Evolutionary conservation across 2,113 vertebrate species (phyloP).

Genomic region (Mixornis gularis): DNA sequence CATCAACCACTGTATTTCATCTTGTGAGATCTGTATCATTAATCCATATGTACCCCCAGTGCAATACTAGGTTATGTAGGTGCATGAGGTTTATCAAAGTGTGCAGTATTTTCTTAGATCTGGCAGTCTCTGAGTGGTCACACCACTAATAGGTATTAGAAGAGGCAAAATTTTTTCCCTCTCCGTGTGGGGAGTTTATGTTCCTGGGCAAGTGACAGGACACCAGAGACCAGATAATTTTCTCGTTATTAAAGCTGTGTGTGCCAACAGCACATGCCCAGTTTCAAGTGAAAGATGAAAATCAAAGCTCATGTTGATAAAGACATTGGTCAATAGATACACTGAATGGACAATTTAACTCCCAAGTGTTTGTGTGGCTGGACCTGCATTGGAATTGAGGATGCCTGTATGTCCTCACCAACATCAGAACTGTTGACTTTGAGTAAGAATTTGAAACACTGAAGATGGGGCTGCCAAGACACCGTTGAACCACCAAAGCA

Average conservation of each 20-base stretch:
- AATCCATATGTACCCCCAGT: background rate
- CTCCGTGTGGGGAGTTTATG: background rate
- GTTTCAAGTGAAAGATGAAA: background rate
- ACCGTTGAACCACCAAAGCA: fast-evolving
- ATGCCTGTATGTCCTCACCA: fast-evolving
- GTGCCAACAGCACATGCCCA: background rate
- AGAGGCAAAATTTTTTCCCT: background rate
- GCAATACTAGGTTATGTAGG: background rate
- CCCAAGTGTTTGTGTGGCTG: background rate
- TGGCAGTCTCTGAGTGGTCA: background rate
- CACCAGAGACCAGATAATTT: background rate
- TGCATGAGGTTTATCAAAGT: background rate
- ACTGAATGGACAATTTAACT: background rate
- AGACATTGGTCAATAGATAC: background rate
- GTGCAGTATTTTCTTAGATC: background rate
- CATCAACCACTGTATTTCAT: background rate
- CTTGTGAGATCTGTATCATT: background rate
- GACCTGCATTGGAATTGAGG: background rate
- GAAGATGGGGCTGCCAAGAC: background rate
- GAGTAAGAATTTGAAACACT: background rate
- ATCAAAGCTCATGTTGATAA: background rate
- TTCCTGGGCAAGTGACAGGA: background rate
- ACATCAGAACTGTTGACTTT: background rate
- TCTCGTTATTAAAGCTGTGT: background rate
- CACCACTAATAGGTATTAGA: background rate